Percentiles rank a stretch among this genome's conserved stretches.
Conservation (phyloP, 2,113 vertebrate species). For the Oncorhynchus masou region DNA sequence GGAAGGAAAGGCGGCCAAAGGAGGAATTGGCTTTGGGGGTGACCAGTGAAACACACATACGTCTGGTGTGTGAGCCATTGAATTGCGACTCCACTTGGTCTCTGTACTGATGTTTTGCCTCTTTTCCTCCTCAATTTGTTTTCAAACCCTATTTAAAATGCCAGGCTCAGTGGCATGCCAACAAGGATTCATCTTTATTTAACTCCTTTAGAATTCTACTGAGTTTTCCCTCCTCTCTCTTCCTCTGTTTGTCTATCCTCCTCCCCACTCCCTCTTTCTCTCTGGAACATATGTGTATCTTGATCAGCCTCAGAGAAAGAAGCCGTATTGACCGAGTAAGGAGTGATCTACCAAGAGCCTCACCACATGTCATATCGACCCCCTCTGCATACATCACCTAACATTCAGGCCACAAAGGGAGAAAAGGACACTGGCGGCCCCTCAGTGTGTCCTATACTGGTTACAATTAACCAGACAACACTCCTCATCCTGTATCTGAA, state of each 20-base stretch:
- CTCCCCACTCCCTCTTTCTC: no score
- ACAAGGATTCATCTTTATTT: constrained; percentile 55
- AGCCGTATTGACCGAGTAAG: constrained; percentile 45
- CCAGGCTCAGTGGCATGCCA: constrained; percentile 59
- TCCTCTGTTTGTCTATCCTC: no score
- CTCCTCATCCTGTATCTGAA: constrained; percentile 27
- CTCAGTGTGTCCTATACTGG: background rate
- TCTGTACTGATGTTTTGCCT: no score
- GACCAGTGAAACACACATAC: no score
- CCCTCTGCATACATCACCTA: constrained; percentile 26
- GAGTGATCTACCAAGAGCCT: constrained; percentile 30
- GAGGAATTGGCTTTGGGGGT: no score
- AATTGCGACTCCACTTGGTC: no score
- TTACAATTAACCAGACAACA: constrained; percentile 15
- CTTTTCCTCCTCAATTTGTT: background rate
- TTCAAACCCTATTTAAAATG: constrained; percentile 59
- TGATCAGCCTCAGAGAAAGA: constrained; percentile 30
- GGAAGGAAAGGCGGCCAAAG: no score
- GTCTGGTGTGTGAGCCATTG: no score
- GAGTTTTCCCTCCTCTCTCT: background rate
- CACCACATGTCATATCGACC: constrained; percentile 66
- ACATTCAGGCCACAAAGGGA: constrained; percentile 36
- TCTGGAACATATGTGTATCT: no score
- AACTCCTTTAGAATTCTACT: constrained; percentile 49
- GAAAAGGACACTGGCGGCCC: constrained; percentile 32